A percentile compares a stretch with the other conserved stretches of the same genome.
Evolutionary conservation across 2,888 invertebrate species (phyloP).

Genomic region (Drosophila nigritarsus): DNA sequence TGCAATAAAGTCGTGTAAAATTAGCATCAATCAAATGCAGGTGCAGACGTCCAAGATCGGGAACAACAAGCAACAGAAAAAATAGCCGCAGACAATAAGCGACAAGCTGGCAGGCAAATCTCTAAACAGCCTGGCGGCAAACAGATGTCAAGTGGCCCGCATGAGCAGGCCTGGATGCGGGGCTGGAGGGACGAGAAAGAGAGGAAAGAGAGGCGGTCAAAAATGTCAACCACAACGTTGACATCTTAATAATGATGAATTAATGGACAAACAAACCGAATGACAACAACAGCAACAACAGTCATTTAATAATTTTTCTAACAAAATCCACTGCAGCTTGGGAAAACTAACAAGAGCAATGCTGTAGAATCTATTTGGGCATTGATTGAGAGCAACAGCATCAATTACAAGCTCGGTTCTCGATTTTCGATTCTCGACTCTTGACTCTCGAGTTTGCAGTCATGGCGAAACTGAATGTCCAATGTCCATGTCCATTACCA

Average conservation of each 20-base stretch:
- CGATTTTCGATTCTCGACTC: background rate
- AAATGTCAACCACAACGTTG: slow-evolving; percentile 82
- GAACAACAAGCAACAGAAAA: slow-evolving; percentile 19
- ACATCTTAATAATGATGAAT: slow-evolving; percentile 84
- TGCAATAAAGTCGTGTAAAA: slow-evolving; percentile 75
- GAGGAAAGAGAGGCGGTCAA: slow-evolving; percentile 37
- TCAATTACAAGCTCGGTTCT: slow-evolving; percentile 61
- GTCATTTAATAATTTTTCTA: slow-evolving; percentile 74
- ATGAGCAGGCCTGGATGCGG: slow-evolving; percentile 40
- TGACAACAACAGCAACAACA: slow-evolving; percentile 51
- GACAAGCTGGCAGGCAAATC: slow-evolving; percentile 51
- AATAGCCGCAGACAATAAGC: slow-evolving; percentile 10
- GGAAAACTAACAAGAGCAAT: slow-evolving; percentile 50
- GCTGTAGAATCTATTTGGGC: slow-evolving; percentile 58
- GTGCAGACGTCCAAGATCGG: slow-evolving; percentile 56
- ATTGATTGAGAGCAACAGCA: slow-evolving; percentile 77
- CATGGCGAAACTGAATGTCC: slow-evolving; percentile 7
- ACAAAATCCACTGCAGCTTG: slow-evolving; percentile 52
- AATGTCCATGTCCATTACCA: slow-evolving; percentile 11
- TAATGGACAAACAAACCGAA: slow-evolving; percentile 80
- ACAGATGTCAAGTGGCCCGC: slow-evolving; percentile 81
- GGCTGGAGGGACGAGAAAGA: slow-evolving; percentile 12
- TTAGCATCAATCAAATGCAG: slow-evolving; percentile 80
- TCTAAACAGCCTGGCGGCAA: slow-evolving; percentile 54
- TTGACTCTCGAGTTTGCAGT: background rate